phyloP scores from a whole-genome alignment of 2,113 vertebrate species.

The Melanotaenia duboulayi region DNA sequence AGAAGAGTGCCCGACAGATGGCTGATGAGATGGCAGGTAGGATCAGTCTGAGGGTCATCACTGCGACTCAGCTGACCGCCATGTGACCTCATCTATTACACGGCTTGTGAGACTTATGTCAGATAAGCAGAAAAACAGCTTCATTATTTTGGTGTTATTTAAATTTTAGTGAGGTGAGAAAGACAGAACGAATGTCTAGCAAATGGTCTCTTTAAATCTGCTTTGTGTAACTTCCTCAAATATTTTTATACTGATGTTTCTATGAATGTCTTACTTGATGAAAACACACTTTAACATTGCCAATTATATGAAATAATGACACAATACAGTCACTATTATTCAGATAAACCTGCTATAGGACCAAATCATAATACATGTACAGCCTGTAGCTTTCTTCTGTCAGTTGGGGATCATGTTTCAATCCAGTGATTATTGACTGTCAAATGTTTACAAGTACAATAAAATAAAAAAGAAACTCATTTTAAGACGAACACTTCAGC shows the following conservation, averaged over 20 bases:
- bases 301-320: neutral
- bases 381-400: neutral
- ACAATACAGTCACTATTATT: neutral
- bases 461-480: constrained; percentile 14
- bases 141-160: neutral
- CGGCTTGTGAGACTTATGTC: constrained; percentile 13
- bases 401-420: neutral
- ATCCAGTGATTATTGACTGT: neutral
- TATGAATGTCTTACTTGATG: constrained; percentile 1
- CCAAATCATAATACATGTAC: neutral
- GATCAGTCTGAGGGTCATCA: constrained; percentile 85
- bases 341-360: neutral
- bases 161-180: neutral
- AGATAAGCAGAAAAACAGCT: neutral
- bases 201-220: neutral
- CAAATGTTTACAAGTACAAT: neutral
- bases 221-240: constrained; percentile 32
- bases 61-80: constrained; percentile 86
- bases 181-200: constrained; percentile 35
- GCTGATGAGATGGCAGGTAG: constrained; percentile 85
- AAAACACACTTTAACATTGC: constrained; percentile 1
- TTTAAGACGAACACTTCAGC: constrained; percentile 6
- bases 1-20: constrained; percentile 74
- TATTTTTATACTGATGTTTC: constrained; percentile 27
- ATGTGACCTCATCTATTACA: constrained; percentile 78